Percentiles rank a stretch among this genome's conserved stretches.
phyloP scores from a whole-genome alignment of 1,140 invertebrate genomes.

The Drosophila ohnishii region DNA sequence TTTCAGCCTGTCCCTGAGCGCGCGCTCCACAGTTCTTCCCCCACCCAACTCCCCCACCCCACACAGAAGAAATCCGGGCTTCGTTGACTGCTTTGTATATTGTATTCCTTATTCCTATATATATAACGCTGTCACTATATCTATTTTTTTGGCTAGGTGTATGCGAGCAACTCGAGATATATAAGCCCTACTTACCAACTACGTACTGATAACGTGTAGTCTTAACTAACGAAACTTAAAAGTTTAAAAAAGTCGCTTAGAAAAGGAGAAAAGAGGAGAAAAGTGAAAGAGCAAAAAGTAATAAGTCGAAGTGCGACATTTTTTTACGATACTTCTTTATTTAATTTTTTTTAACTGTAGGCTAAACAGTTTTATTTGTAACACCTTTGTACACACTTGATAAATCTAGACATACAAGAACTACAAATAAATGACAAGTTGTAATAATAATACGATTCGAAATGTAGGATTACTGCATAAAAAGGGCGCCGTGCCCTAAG shows the following conservation, averaged over 20 bases:
- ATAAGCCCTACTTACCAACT: slow-evolving; percentile 16
- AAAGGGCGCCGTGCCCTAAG: background rate
- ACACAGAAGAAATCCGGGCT: slow-evolving; percentile 31
- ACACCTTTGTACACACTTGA: slow-evolving; percentile 21
- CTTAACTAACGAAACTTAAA: slow-evolving; percentile 2
- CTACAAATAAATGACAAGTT: slow-evolving; percentile 52
- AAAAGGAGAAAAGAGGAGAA: background rate
- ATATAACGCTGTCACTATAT: slow-evolving; percentile 9
- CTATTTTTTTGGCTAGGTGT: slow-evolving; percentile 25
- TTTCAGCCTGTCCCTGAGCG: background rate
- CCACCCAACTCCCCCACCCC: background rate
- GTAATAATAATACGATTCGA: slow-evolving; percentile 43
- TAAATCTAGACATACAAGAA: slow-evolving; percentile 47
- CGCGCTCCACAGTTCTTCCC: background rate
- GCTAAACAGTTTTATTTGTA: slow-evolving; percentile 7
- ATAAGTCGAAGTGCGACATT: slow-evolving; percentile 1
- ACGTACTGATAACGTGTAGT: slow-evolving; percentile 41
- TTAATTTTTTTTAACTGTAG: slow-evolving; percentile 13
- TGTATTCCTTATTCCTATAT: slow-evolving; percentile 41
- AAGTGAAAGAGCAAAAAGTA: background rate
- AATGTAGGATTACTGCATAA: slow-evolving; percentile 1
- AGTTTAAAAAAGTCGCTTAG: background rate
- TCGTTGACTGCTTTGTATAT: slow-evolving; percentile 63
- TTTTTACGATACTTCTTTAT: slow-evolving; percentile 9
- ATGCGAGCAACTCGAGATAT: slow-evolving; percentile 15